Percentiles rank a stretch among this genome's conserved stretches.
Conservation (phyloP, 2,888 invertebrate species). For the Cistogaster globosa region DNA sequence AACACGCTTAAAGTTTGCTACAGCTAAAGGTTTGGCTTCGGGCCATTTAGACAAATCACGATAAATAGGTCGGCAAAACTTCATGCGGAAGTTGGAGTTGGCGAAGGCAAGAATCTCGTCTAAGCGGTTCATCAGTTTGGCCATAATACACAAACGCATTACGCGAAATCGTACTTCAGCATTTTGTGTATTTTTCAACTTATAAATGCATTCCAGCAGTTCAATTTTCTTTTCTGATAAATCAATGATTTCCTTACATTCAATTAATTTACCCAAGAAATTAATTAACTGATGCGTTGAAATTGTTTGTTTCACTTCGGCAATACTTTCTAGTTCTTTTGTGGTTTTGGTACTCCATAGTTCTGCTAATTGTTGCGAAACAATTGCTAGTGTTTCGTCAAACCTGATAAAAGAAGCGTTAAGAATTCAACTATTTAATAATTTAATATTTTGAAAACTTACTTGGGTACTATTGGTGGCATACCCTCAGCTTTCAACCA, state of each 20-base stretch:
- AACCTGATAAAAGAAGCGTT: constrained; percentile 83
- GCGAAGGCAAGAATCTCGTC: constrained; percentile 89
- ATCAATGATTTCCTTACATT: constrained; percentile 82
- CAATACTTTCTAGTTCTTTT: constrained; percentile 82
- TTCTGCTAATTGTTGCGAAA: constrained; percentile 85
- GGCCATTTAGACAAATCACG: constrained; percentile 93
- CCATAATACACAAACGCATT: constrained; percentile 90
- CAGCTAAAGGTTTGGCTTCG: constrained; percentile 86
- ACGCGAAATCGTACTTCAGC: constrained; percentile 91
- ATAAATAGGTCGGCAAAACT: constrained; percentile 94
- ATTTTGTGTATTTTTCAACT: constrained; percentile 87
- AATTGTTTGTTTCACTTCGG: constrained; percentile 85
- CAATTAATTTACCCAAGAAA: constrained; percentile 88
- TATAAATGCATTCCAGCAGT: constrained; percentile 86
- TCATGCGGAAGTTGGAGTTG: constrained; percentile 94
- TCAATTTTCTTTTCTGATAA: constrained; percentile 85
- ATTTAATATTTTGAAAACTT: constrained; percentile 77
- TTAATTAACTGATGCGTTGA: constrained; percentile 87
- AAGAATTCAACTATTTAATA: background rate
- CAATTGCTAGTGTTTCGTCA: constrained; percentile 87
- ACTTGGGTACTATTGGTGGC: constrained; percentile 93
- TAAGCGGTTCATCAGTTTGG: constrained; percentile 87
- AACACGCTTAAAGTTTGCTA: constrained; percentile 88
- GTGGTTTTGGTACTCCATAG: constrained; percentile 85
- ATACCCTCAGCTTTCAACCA: constrained; percentile 94